Evolutionary conservation across 2,888 invertebrate genomes (phyloP), one percentile per base, ranked within the genome.

Genomic region (Brenthis ino): DNA sequence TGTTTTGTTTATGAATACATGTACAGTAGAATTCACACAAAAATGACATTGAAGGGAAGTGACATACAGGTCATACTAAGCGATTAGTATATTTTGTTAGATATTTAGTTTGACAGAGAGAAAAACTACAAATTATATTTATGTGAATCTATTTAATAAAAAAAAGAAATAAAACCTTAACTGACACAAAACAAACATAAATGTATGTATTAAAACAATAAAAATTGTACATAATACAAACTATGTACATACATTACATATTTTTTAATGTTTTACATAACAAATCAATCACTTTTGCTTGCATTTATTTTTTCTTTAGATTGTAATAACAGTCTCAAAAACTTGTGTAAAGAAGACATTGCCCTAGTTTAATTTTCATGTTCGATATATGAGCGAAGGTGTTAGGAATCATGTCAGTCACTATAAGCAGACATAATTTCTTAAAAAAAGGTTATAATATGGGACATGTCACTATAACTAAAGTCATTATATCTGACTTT

Each of bases 321-420:
- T 65, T 57, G 57, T 53, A 57, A 57, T 13, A 65, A 51, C 24
- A 65, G 16, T 57, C 57, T 37, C 53, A 16, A 53, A 58, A 33
- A 37, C 33, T 66, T 66, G 53, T 65, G 51, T 47, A 58, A 4
- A 37, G 20, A 57, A 65, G 57, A 57, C 51, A 65, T 58, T 1
- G 57, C 57, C 8, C 43, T 58, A 14, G 47, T 57, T 33, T 53
- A 57, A 65, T 58, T 65, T 43, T 65, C 37, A 57, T 58, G 58
- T 54, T 28, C 4, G 28, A 28, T 28, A 28, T 28, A 28, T 5
- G 28, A 28, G 28, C 28, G 5, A 28, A 28, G 28, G 4, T 58
- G 50, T 50, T n/a, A 50, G 6, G 50, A 50, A 50, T 50, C 50
- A 50, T 50, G 50, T 50, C 13, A 14, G 50, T n/a, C 2, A 50